Percentiles rank a stretch among this genome's conserved stretches.
Evolutionary conservation across 2,797 vertebrate genomes (phyloP).

Genomic region (Mormyrops boulengeri): DNA sequence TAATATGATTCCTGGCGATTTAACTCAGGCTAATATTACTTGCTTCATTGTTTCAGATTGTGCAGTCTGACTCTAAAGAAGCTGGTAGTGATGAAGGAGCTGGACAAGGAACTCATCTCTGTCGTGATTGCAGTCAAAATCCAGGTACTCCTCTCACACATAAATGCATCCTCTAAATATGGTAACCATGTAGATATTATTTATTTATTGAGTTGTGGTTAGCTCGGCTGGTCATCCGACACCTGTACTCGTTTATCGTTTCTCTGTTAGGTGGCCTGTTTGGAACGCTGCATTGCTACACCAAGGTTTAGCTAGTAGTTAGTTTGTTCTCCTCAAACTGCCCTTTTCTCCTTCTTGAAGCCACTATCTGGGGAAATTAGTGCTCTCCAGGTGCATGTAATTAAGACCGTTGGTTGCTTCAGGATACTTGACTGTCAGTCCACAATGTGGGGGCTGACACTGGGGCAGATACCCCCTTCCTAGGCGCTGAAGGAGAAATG

Average conservation of each 20-base stretch:
- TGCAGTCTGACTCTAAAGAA: slow-evolving; percentile 96
- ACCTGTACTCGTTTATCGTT: background rate
- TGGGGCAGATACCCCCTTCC: background rate
- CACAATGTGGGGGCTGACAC: background rate
- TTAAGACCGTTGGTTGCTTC: background rate
- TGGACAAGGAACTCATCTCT: slow-evolving; percentile 92
- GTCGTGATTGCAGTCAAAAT: slow-evolving; percentile 97
- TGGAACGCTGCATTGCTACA: background rate
- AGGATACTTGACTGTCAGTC: background rate
- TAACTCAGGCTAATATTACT: background rate
- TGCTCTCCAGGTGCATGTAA: background rate
- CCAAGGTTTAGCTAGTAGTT: background rate
- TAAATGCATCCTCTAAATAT: background rate
- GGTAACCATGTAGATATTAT: background rate
- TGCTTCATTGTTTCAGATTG: slow-evolving; percentile 60
- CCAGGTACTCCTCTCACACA: slow-evolving; percentile 58
- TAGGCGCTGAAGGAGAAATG: background rate
- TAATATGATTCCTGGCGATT: background rate
- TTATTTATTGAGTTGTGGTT: background rate
- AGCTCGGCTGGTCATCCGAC: background rate
- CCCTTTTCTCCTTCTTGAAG: background rate
- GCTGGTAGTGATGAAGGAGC: slow-evolving; percentile 84
- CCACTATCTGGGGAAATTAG: background rate
- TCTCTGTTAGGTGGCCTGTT: background rate
- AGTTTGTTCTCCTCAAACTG: background rate